A percentile compares a stretch with the other conserved stretches of the same genome.
These are phyloP conservation scores for Oligia strigilis DNA, from an alignment of 2,888 invertebrate genomes.

Conservation along the genomic window DNA sequence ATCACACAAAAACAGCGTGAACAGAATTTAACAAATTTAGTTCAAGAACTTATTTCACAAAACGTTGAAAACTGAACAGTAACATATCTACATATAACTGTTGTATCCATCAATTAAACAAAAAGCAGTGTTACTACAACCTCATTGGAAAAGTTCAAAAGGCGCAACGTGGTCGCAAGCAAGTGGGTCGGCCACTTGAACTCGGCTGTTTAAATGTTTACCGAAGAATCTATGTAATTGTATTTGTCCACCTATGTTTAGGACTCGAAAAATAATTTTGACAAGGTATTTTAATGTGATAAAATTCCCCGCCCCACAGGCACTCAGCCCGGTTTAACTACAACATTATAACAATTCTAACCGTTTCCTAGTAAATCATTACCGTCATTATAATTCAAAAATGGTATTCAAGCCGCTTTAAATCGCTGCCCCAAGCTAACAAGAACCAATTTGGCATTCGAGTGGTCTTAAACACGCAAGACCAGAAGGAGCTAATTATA, in stretches of 20 bases:
- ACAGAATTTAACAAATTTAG: slow-evolving; percentile 7
- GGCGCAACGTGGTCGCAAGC: slow-evolving; percentile 27
- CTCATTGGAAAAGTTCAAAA: slow-evolving; percentile 58
- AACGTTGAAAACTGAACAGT: not conserved
- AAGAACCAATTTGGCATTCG: slow-evolving; percentile 30
- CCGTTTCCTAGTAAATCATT: slow-evolving; percentile 27
- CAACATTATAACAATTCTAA: not conserved
- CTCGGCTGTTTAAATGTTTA: slow-evolving; percentile 25
- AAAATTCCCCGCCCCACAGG: not conserved
- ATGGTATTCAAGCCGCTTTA: slow-evolving; percentile 10
- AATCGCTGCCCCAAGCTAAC: slow-evolving; percentile 27
- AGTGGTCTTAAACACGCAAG: slow-evolving; percentile 39
- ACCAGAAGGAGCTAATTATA: slow-evolving; percentile 1
- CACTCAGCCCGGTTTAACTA: not conserved
- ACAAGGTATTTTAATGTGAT: not conserved
- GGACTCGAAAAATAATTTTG: not conserved
- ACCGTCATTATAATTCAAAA: slow-evolving; percentile 39
- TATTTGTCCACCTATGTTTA: slow-evolving; percentile 4
- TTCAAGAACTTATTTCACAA: slow-evolving; percentile 32
- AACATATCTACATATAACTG: slow-evolving; percentile 4
- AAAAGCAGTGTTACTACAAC: slow-evolving; percentile 39
- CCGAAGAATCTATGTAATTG: slow-evolving; percentile 11
- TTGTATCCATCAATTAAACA: slow-evolving; percentile 30
- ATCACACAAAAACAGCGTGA: slow-evolving; percentile 34
- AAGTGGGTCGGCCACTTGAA: slow-evolving; percentile 53